Evolutionary conservation across 1,140 invertebrate species (phyloP).

Genomic region (Proctacanthus coquilletti): DNA sequence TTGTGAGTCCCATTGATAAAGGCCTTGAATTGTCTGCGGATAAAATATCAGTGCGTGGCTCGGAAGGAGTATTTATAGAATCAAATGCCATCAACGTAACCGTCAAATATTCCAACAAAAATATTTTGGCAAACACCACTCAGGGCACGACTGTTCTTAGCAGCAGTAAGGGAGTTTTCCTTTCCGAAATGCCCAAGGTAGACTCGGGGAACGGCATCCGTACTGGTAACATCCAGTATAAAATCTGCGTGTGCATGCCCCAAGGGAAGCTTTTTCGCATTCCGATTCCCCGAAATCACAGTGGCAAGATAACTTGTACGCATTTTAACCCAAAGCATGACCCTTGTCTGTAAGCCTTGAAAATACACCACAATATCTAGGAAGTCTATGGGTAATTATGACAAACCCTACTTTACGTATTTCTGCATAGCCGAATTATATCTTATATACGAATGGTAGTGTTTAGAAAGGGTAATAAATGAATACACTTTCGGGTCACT

Average conservation of each 20-base stretch:
- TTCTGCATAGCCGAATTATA: too few relatives aligned
- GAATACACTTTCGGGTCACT: too few relatives aligned
- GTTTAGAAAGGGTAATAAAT: too few relatives aligned
- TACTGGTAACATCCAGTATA: slow-evolving; percentile 46
- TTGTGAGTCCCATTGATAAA: slow-evolving; percentile 53
- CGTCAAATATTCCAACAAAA: slow-evolving; percentile 65
- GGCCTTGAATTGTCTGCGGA: slow-evolving; percentile 47
- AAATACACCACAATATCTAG: too few relatives aligned
- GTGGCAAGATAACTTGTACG: slow-evolving; percentile 41
- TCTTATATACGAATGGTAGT: too few relatives aligned
- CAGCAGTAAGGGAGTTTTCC: slow-evolving; percentile 49
- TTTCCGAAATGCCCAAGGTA: slow-evolving; percentile 57
- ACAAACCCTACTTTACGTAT: too few relatives aligned
- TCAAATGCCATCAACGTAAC: slow-evolving; percentile 44
- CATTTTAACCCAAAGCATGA: slow-evolving; percentile 48
- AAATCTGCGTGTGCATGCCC: slow-evolving; percentile 78
- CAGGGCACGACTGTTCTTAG: slow-evolving; percentile 61
- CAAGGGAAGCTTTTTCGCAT: slow-evolving; percentile 65
- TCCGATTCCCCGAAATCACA: slow-evolving; percentile 40
- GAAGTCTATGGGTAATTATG: too few relatives aligned
- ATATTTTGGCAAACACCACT: slow-evolving; percentile 59
- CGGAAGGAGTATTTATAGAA: slow-evolving; percentile 48
- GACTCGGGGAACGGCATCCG: slow-evolving; percentile 32
- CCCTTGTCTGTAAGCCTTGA: slow-evolving; percentile 42
- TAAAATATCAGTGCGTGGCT: slow-evolving; percentile 32